Evolutionary conservation across 1,140 invertebrate species (phyloP).

Genomic region (Drosophila kikkawai): DNA sequence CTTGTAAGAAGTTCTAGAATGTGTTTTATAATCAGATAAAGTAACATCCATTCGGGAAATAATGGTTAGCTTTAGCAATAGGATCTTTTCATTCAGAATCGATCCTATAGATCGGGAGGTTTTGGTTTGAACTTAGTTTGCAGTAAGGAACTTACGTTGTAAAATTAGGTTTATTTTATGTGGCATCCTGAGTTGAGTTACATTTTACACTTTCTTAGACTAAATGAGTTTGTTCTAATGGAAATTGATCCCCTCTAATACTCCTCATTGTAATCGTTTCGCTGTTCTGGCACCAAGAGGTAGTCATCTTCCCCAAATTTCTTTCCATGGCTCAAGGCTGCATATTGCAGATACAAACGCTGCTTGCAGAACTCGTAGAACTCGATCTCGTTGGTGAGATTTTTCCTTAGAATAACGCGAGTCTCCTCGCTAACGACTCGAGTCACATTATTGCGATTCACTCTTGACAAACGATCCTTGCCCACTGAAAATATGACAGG

Average conservation of each 20-base stretch:
- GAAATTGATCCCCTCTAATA: constrained; percentile 38
- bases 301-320: constrained; percentile 72
- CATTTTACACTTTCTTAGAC: constrained; percentile 21
- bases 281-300: constrained; percentile 64
- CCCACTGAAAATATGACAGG: constrained; percentile 68
- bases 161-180: constrained; percentile 1
- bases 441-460: constrained; percentile 77
- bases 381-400: constrained; percentile 79
- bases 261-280: constrained; percentile 47
- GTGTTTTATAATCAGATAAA: too few species aligned
- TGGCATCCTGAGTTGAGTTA: constrained; percentile 28
- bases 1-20: too few species aligned
- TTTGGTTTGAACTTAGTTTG: background rate
- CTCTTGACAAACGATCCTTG: constrained; percentile 60
- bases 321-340: constrained; percentile 62
- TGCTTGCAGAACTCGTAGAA: constrained; percentile 84
- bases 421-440: constrained; percentile 73
- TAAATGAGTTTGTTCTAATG: constrained; percentile 6
- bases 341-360: constrained; percentile 79
- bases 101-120: background rate
- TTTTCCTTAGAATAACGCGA: constrained; percentile 65
- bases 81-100: background rate
- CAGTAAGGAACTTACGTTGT: background rate
- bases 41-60: background rate
- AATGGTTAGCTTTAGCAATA: background rate